phyloP scores from a whole-genome alignment of 2,113 vertebrate species.

The Motacilla alba region DNA sequence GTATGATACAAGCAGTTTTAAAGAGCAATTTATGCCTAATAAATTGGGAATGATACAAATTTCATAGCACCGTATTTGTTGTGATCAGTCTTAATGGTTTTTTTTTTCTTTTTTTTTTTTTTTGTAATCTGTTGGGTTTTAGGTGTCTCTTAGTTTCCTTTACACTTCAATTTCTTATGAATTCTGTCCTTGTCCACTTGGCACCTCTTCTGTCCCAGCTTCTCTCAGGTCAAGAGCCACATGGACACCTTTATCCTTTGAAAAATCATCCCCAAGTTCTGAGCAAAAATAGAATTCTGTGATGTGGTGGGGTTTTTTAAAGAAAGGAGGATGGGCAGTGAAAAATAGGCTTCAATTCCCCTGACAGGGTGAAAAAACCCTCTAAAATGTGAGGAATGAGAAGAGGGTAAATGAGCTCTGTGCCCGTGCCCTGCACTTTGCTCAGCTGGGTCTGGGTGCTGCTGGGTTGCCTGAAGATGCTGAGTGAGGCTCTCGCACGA shows the following conservation, averaged over 20 bases:
- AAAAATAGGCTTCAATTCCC: conserved; percentile 6
- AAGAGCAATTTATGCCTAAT: conserved; percentile 77
- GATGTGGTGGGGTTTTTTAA: accelerated
- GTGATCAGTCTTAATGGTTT: conserved; percentile 55
- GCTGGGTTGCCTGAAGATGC: background rate
- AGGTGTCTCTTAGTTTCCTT: conserved; percentile 34
- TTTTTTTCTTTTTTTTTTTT: too few relatives aligned
- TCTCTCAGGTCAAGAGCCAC: conserved; percentile 24
- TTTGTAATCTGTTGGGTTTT: background rate
- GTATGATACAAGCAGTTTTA: conserved; percentile 69
- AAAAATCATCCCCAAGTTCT: conserved; percentile 7
- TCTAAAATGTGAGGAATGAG: background rate
- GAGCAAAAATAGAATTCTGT: background rate
- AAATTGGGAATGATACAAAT: conserved; percentile 74
- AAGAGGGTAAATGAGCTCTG: background rate
- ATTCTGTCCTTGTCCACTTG: conserved; percentile 6
- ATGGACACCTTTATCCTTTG: background rate
- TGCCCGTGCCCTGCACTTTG: background rate
- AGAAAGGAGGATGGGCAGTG: conserved; percentile 23
- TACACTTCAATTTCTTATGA: background rate
- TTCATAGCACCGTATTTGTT: conserved; percentile 66
- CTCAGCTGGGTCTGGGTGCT: background rate
- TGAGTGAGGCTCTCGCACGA: accelerated
- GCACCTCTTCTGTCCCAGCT: background rate
- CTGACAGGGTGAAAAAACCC: background rate